These are phyloP conservation scores for Graptemys geographica DNA, from an alignment of 2,797 vertebrate species.

Conservation along the genomic window DNA sequence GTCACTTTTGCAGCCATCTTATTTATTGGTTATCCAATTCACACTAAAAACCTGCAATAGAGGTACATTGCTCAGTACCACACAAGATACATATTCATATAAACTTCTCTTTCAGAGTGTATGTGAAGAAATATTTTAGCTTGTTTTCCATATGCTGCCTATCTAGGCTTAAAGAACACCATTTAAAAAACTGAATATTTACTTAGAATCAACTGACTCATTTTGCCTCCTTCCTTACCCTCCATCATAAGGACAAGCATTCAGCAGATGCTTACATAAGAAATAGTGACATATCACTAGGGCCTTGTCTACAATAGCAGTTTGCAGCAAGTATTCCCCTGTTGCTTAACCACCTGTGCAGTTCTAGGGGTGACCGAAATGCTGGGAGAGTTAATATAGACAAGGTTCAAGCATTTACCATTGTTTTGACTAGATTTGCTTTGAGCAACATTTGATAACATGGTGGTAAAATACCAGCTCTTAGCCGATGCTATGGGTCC, in stretches of 20 bases:
- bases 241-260: neutral
- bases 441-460: neutral
- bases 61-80: neutral
- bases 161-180: neutral
- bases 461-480: rapidly evolving
- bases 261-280: neutral
- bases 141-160: neutral
- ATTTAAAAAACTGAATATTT: neutral
- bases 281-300: neutral
- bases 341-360: neutral
- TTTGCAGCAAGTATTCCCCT: neutral
- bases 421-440: neutral
- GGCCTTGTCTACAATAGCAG: neutral
- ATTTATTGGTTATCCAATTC: neutral
- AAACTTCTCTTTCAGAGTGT: neutral
- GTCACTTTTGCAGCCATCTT: neutral
- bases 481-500: rapidly evolving
- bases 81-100: neutral
- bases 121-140: constrained; percentile 2
- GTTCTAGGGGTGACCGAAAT: neutral
- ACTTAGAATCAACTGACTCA: neutral
- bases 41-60: neutral
- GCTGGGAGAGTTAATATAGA: neutral
- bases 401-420: neutral
- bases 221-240: neutral